A percentile compares a stretch with the other conserved stretches of the same genome.
phyloP scores from a whole-genome alignment of 1,140 invertebrate genomes.

The Drosophila tani region DNA sequence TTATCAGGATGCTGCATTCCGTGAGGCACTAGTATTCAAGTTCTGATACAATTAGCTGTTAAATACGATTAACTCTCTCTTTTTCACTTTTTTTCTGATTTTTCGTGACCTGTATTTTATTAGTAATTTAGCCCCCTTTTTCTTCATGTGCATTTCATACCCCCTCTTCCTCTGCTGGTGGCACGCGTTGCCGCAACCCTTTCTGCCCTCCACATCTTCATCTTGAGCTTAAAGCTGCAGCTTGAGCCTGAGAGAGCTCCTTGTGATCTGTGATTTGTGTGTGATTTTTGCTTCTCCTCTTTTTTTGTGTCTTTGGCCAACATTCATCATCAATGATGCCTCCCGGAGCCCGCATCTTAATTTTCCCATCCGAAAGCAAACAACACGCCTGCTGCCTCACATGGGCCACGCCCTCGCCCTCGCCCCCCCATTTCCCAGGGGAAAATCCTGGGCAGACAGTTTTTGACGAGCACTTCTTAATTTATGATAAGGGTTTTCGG shows the following conservation, averaged over 20 bases:
- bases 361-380: conserved; percentile 64
- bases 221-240: conserved; percentile 5
- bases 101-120: too few species aligned
- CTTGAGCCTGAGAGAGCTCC: conserved; percentile 18
- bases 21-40: too few species aligned
- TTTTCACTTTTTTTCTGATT: too few species aligned
- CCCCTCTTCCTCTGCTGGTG: conserved; percentile 5
- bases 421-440: conserved; percentile 28
- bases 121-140: too few species aligned
- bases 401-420: conserved; percentile 12
- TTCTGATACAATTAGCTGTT: too few species aligned
- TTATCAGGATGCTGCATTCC: too few species aligned
- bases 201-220: conserved; percentile 22
- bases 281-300: conserved; percentile 40
- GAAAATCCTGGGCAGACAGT: conserved; percentile 68
- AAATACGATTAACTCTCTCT: not conserved
- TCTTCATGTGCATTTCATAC: too few species aligned
- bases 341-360: conserved; percentile 72
- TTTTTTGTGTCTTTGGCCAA: conserved; percentile 40
- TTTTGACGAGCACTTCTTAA: conserved; percentile 84
- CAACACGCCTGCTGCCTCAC: conserved; percentile 51
- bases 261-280: conserved; percentile 72
- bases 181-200: conserved; percentile 46
- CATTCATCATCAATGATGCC: conserved; percentile 72
- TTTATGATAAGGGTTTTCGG: conserved; percentile 84